Base-by-base conservation (phyloP, 2,797 vertebrate genomes). In the Lerista edwardsae region DNA sequence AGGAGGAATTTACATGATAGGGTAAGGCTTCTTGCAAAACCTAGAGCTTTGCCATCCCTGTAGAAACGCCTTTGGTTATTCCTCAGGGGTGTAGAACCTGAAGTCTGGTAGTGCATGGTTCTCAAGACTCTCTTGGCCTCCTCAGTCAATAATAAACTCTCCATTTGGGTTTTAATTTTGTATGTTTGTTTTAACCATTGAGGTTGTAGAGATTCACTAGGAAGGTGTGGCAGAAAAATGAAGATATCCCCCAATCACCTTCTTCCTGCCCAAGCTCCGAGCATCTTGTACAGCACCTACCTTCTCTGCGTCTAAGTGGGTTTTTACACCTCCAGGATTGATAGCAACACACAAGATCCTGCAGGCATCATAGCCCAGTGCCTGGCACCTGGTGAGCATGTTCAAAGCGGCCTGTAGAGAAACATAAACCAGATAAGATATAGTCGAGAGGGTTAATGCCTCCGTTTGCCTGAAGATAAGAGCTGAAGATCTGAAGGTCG, bases 311-410 rank as follows among this genome's bases (percentile, higher is more conserved):
- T 89, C 91, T 86, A 92, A 88, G 75, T 93, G 88, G 0, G 94
- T 92, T 86, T 94, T 90, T 75, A 94, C 93, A 88, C 94, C 95
- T 39, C 94, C 92, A 0, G 94, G 92, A 61, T 93, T 86, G 83
- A 95, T 82, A 2, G 91, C 91, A 81, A 92, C 74, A 0, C 93
- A 93, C 55, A 95, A 89, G 88, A 95, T 93, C 19, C 89, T 91
- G 0, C 88, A 85, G 39, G 93, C 39, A 21, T 65, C 5, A 0
- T 94, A 94, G 19, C 73, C 86, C 61, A 91, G 79, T 51, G 85
- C 75, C 44, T 94, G 92, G 86, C 93, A 93, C 83, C 36, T 75
- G 10, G 93, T 91, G 23, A 94, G 87, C 92, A 93, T 94, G 61
- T 95, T 95, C 79, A 95, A 86, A 15, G 92, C 86, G 73, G 91